These are phyloP conservation scores for Phaethornis superciliosus DNA, from an alignment of 2,113 vertebrate species.

Conservation along the genomic window DNA sequence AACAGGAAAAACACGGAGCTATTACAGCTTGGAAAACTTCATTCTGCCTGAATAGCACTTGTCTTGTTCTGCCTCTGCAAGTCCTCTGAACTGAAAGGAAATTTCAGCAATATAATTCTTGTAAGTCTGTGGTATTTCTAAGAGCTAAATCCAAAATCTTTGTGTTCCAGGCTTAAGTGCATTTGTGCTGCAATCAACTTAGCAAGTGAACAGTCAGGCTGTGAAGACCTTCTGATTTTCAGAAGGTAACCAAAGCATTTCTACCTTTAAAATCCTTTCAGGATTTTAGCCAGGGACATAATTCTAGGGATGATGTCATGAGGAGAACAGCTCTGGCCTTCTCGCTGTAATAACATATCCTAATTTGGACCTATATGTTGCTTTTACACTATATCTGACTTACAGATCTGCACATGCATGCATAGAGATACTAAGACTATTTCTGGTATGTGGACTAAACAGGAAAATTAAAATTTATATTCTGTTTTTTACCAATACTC, in stretches of 20 bases:
- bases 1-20: neutral
- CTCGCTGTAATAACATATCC: neutral
- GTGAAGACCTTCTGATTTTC: neutral
- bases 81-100: neutral
- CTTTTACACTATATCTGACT: neutral
- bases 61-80: neutral
- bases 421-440: neutral
- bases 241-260: neutral
- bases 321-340: neutral
- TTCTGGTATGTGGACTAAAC: neutral
- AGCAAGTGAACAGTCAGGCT: neutral
- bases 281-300: neutral
- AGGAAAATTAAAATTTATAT: slow-evolving; percentile 25
- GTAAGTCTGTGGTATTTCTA: neutral
- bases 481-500: neutral
- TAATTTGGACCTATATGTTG: neutral
- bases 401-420: neutral
- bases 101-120: neutral
- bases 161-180: neutral
- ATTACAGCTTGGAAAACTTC: neutral
- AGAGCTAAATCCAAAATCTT: neutral
- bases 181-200: neutral
- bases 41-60: neutral
- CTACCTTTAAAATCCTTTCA: neutral
- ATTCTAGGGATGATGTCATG: neutral